phyloP scores from a whole-genome alignment of 2,888 invertebrate genomes.

The Cotesia congregata region DNA sequence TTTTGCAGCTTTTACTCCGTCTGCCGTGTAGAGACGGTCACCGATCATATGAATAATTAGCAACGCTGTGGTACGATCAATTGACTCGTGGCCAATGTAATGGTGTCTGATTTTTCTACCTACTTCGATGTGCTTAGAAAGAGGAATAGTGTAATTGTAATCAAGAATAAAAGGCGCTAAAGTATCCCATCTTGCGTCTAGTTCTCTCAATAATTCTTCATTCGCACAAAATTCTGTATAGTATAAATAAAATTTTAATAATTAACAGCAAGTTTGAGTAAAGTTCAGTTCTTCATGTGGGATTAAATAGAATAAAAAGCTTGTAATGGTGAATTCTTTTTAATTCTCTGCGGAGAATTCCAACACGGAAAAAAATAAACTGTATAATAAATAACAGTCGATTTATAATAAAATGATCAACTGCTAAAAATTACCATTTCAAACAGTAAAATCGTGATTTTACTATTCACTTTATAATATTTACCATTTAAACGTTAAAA shows the following conservation, averaged over 20 bases:
- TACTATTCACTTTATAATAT: too few relatives aligned
- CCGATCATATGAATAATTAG: constrained; percentile 72
- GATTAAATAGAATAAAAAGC: too few relatives aligned
- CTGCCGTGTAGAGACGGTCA: constrained; percentile 75
- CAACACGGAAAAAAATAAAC: too few relatives aligned
- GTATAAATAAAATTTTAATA: too few relatives aligned
- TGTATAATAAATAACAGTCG: too few relatives aligned
- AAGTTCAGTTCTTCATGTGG: constrained; percentile 28
- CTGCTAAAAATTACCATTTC: too few relatives aligned
- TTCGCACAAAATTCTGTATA: constrained; percentile 66
- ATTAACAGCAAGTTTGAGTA: too few relatives aligned
- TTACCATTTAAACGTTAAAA: too few relatives aligned
- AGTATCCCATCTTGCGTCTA: constrained; percentile 73
- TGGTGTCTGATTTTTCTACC: constrained; percentile 72
- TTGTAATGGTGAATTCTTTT: too few relatives aligned
- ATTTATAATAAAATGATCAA: too few relatives aligned
- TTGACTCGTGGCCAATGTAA: constrained; percentile 72
- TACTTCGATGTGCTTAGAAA: constrained; percentile 33
- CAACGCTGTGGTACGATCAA: constrained; percentile 61
- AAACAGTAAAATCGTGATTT: too few relatives aligned
- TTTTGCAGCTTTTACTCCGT: constrained; percentile 73
- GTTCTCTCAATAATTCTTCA: constrained; percentile 69
- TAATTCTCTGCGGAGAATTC: too few relatives aligned
- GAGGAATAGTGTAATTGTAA: constrained; percentile 72
- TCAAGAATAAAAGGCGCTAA: constrained; percentile 75